Evolutionary conservation across 2,113 vertebrate genomes (phyloP), one percentile per base, ranked within the genome.

Genomic region (Melanerpes formicivorus): DNA sequence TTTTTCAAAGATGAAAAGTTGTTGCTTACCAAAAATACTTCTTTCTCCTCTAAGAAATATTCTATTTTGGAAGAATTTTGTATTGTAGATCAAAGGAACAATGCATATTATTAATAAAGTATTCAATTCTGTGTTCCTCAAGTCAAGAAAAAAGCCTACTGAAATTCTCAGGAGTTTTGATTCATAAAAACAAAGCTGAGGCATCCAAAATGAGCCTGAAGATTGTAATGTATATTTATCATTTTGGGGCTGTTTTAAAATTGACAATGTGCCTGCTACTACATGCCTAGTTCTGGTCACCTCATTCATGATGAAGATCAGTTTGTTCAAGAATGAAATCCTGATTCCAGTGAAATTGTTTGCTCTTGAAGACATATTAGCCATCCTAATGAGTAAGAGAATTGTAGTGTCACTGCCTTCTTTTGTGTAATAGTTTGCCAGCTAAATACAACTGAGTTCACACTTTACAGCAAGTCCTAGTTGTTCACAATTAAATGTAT

Each of bases 341-440:
- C 40, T n/a, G 14, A 27, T 82, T 90, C 73, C 60, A 84, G 13
- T 11, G 64, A 71, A 29, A 54, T 4, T 30, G 2, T 58, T 84
- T 81, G 11, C 46, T 66, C 26, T 88, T 58, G 40, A 77, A 91
- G 48, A 60, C 30, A 46, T 22, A 27, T 3, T 34, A 48, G 22
- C 17, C 22, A 19, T 50, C 10, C 26, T 9, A 9, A 78, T 9
- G 29, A 52, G 18, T 63, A 83, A 66, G 60, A 75, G 14, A 86
- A 56, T 79, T 37, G 76, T 65, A 30, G 14, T 65, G 59, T 77
- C 58, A 30, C 71, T 80, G 50, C 37, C 42, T 65, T 50, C 78
- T 90, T 90, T 88, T 91, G 30, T 78, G 73, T 60, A 66, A 81
- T 7, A 93, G 25, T 92, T 96, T 89, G 48, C 27, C 86, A 77